Conservation (phyloP, 2,113 vertebrate species). For the Lagenorhynchus albirostris region DNA sequence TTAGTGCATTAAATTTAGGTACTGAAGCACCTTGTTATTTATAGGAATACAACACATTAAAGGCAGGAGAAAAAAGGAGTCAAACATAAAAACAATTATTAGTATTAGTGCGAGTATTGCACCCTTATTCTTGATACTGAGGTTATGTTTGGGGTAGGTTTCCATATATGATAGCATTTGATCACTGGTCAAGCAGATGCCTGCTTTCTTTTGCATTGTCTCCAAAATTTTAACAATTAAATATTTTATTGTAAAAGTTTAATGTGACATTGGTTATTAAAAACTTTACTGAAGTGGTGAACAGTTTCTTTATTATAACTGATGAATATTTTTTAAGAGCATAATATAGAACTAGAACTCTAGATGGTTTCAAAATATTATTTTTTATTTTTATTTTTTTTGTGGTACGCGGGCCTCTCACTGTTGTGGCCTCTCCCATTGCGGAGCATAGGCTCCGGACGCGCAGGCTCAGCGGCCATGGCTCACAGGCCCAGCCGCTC, state of each 20-base stretch:
- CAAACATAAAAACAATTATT: background rate
- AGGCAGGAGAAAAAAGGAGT: background rate
- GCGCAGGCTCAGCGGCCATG: too few species aligned
- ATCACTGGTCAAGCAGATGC: background rate
- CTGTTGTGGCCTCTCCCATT: too few species aligned
- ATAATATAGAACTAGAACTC: background rate
- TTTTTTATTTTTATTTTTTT: too few species aligned
- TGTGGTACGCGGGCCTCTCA: too few species aligned
- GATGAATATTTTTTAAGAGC: background rate
- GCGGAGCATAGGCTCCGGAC: too few species aligned
- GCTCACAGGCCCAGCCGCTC: too few species aligned
- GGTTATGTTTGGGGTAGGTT: background rate
- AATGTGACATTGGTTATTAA: background rate
- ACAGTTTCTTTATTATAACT: background rate
- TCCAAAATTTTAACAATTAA: background rate
- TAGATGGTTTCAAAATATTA: background rate
- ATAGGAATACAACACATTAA: background rate
- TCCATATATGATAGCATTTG: background rate
- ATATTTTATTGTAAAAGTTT: background rate
- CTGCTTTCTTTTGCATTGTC: background rate
- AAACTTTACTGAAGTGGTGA: background rate
- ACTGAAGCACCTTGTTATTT: background rate
- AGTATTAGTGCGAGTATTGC: background rate
- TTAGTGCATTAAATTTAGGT: background rate
- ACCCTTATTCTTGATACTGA: background rate